phyloP scores from a whole-genome alignment of 2,113 vertebrate species.

The Bujurquina vittata region DNA sequence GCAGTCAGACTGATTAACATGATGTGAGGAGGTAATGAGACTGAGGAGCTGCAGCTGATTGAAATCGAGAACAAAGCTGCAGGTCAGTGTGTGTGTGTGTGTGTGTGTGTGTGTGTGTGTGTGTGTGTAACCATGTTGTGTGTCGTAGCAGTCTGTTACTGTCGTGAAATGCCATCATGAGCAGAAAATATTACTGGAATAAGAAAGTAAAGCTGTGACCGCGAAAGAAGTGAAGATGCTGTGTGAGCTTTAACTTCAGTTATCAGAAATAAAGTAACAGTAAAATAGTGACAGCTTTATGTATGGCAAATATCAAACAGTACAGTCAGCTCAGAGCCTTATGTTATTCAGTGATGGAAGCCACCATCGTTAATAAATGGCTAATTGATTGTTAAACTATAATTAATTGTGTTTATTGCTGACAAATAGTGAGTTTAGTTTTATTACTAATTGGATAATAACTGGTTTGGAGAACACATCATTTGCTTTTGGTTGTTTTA shows the following conservation, averaged over 20 bases:
- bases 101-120: background rate
- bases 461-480: background rate
- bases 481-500: accelerated
- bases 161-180: background rate
- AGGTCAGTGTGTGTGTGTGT: conserved; percentile 14
- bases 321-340: background rate
- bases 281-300: accelerated
- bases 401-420: background rate
- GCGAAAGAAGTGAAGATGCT: background rate
- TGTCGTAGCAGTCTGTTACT: background rate
- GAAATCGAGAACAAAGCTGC: conserved; percentile 51
- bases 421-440: background rate
- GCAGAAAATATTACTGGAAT: background rate
- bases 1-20: conserved; percentile 44
- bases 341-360: background rate
- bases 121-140: background rate
- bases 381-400: background rate
- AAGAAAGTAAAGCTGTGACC: background rate
- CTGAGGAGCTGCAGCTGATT: conserved; percentile 28
- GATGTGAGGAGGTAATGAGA: conserved; percentile 56
- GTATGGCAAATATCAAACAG: background rate
- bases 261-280: background rate
- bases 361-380: background rate
- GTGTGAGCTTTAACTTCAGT: background rate
- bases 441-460: background rate